Base-by-base conservation (phyloP, 2,888 invertebrate genomes). In the Liopterus haemorrhoidalis region DNA sequence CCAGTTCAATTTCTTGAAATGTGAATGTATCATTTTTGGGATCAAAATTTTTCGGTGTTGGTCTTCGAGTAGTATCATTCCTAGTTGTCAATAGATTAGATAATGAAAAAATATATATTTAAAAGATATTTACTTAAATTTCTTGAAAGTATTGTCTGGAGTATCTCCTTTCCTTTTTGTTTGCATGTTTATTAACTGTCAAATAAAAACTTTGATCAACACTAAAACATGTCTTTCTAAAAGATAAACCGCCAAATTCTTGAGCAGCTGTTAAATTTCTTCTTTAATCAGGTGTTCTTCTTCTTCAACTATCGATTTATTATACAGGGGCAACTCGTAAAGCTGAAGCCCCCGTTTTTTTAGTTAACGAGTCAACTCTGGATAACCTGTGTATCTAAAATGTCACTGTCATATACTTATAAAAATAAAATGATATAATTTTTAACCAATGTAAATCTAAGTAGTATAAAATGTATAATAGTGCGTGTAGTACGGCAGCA, bases 1-100 rank as follows among this genome's bases (percentile, higher is more conserved):
- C 96, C 49, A 96, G 76, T 65, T 96, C 95, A 40, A 97, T 71
- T 70, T 96, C 95, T 68, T 97, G 96, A 68, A 97, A 97, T 24
- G 81, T 71, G 22, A 97, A 67, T 2, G 70, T 66, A 60, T 89
- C 82, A 41, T 68, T 75, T 19, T 68, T 64, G 0, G 87, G 77
- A 67, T 91, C 70, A n/a, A 91, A 61, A 2, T 63, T 43, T 1
- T 78, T 78, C 2, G 84, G 78, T 6, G 75, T 63, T 2, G 91
- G 88, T 40, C 95, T 76, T 5, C 77, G 9, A 27, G 49, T 18
- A 8, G 45, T 41, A 30, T 38, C 37, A 40, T 36, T 37, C 38
- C 49, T 49, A 37, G 19, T 22, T 22, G 22, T 22, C 22, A 22
- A 22, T 8, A 22, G 8, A 22, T 8, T 22, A 22, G 22, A 22